A percentile compares a stretch with the other conserved stretches of the same genome.
phyloP scores from a whole-genome alignment of 37 sponge, comb jelly and placozoan genomes.

The Tethya wilhelma region DNA sequence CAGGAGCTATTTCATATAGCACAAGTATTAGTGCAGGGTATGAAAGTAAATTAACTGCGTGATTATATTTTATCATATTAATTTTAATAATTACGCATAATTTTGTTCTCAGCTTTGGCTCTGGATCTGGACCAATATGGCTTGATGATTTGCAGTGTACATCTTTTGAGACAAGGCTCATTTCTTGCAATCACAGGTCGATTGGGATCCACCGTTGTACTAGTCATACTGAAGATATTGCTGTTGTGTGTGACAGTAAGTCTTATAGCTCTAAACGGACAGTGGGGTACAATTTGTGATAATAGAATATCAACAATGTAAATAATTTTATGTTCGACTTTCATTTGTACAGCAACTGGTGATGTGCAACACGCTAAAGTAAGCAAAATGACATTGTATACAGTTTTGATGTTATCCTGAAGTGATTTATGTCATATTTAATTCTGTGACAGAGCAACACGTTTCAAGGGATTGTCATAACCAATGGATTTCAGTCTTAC shows the following conservation, averaged over 20 bases:
- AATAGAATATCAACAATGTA: too few relatives aligned
- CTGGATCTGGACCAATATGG: slow-evolving; percentile 28
- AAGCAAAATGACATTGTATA: too few relatives aligned
- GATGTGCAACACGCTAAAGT: too few relatives aligned
- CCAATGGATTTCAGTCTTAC: slow-evolving; percentile 51
- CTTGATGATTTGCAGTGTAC: slow-evolving; percentile 25
- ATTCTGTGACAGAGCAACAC: slow-evolving; percentile 57
- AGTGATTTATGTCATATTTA: too few relatives aligned
- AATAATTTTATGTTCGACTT: too few relatives aligned
- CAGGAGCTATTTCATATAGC: background rate
- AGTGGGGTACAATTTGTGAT: too few relatives aligned
- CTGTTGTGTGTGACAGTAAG: background rate
- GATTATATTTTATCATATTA: background rate
- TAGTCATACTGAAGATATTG: slow-evolving; percentile 13
- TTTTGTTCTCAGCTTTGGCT: slow-evolving; percentile 11
- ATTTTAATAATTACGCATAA: too few relatives aligned
- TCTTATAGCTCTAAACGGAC: too few relatives aligned
- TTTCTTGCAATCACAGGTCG: slow-evolving; percentile 2
- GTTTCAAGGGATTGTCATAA: slow-evolving; percentile 71
- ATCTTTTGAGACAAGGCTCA: slow-evolving; percentile 6
- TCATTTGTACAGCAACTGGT: too few relatives aligned
- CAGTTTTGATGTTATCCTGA: too few relatives aligned
- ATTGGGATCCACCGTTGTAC: slow-evolving; percentile 23
- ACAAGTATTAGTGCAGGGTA: slow-evolving; percentile 4
- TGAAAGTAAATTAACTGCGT: background rate